phyloP scores from a whole-genome alignment of 2,888 invertebrate genomes.

The Lepidonotus clava region DNA sequence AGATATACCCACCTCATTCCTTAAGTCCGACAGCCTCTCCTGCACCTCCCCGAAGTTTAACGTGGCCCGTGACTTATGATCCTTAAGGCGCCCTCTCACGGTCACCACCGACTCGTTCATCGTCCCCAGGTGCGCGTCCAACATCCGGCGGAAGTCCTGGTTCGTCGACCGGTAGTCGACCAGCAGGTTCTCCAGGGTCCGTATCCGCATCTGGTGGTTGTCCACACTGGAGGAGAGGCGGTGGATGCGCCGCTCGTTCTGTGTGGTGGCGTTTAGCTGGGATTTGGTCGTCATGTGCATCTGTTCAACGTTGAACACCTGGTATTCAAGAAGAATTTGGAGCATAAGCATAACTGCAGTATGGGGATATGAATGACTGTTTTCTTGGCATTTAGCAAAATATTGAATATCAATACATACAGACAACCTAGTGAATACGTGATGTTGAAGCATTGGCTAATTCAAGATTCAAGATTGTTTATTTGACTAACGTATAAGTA shows the following conservation, averaged over 20 bases:
- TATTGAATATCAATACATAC: no score
- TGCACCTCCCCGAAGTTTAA: constrained; percentile 8
- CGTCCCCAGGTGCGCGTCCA: background rate
- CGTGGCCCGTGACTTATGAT: constrained; percentile 30
- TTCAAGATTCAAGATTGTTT: no score
- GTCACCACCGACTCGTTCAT: constrained; percentile 33
- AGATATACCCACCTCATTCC: no score
- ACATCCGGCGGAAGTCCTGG: constrained; percentile 34
- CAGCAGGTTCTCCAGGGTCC: constrained; percentile 54
- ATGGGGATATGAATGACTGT: no score
- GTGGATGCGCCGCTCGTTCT: constrained; percentile 56
- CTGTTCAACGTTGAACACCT: background rate
- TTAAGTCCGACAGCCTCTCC: background rate
- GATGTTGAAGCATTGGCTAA: no score
- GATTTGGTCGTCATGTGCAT: constrained; percentile 42
- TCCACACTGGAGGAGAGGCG: constrained; percentile 49
- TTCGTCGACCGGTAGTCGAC: constrained; percentile 34
- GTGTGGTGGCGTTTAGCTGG: constrained; percentile 20
- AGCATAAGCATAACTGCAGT: no score
- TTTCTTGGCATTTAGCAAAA: no score
- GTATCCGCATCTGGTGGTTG: constrained; percentile 57
- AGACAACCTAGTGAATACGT: no score
- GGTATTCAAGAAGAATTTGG: no score
- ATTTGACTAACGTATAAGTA: no score
- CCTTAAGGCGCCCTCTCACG: constrained; percentile 8